A percentile compares a stretch with the other conserved stretches of the same genome.
Conservation (phyloP, 2,113 vertebrate genomes). For the Nibea albiflora region DNA sequence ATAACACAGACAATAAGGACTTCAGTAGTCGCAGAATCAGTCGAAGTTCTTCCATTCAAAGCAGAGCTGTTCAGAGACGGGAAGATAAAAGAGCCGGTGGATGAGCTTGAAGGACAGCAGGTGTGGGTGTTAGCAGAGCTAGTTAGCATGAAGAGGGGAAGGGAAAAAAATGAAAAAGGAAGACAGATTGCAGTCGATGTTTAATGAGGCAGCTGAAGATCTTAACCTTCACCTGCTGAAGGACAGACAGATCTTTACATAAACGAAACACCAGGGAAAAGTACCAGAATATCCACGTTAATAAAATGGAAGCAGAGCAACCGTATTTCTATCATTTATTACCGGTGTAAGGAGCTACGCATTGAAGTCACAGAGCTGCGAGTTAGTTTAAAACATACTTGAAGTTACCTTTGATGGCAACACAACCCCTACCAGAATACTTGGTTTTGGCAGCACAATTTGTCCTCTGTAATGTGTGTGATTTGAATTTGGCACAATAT, state of each 20-base stretch:
- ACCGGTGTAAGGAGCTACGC: fast-evolving
- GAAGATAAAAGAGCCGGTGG: conserved; percentile 16
- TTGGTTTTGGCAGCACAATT: background rate
- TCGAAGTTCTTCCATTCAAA: conserved; percentile 33
- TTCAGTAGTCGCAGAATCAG: background rate
- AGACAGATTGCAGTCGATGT: conserved; percentile 27
- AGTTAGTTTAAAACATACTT: background rate
- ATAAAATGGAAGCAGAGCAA: background rate
- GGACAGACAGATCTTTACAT: conserved; percentile 35
- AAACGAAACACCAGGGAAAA: background rate
- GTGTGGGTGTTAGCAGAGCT: conserved; percentile 38
- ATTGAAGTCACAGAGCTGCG: background rate
- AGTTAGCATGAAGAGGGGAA: conserved; percentile 33
- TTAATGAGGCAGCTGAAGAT: conserved; percentile 51
- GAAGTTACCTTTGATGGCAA: background rate
- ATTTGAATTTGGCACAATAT: background rate
- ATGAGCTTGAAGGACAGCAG: conserved; percentile 44
- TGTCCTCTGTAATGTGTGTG: background rate
- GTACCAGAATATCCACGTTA: background rate
- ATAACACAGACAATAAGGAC: background rate
- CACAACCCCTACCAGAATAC: background rate
- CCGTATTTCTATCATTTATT: background rate
- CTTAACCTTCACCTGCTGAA: conserved; percentile 50
- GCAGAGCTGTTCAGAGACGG: conserved; percentile 20
- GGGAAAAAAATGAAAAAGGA: background rate